Percentiles rank a stretch among this genome's conserved stretches.
These are phyloP conservation scores for Gymnocheta viridis DNA, from an alignment of 2,888 invertebrate genomes.

Conservation along the genomic window DNA sequence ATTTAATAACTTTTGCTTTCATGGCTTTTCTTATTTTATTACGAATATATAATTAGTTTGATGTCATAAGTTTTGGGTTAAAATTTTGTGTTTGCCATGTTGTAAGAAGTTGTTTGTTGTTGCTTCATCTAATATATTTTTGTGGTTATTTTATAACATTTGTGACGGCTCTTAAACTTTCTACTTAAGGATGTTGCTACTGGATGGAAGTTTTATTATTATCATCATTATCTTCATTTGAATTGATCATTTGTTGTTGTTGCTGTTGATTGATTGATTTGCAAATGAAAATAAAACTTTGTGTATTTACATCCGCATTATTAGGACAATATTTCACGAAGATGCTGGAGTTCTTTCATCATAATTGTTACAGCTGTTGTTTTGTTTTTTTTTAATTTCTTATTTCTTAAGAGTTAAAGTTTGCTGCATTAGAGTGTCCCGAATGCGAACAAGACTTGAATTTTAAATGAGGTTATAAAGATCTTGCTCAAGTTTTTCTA, in stretches of 20 bases:
- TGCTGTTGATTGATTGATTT: conserved; percentile 7
- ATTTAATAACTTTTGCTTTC: too few relatives aligned
- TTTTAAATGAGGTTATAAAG: too few relatives aligned
- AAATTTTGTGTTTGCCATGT: too few relatives aligned
- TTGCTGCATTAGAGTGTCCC: background rate
- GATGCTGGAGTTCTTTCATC: background rate
- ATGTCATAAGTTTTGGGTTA: background rate
- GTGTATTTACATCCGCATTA: background rate
- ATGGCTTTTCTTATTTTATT: too few relatives aligned
- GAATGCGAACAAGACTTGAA: background rate
- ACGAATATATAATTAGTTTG: background rate
- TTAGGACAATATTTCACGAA: background rate
- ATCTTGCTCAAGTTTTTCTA: too few relatives aligned
- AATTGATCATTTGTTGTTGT: background rate
- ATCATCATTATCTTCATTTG: background rate
- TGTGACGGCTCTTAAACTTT: background rate
- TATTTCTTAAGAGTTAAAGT: background rate
- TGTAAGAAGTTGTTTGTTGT: too few relatives aligned
- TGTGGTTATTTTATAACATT: background rate
- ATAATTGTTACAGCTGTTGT: background rate
- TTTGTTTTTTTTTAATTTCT: background rate
- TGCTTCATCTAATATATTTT: background rate
- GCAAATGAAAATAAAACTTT: background rate
- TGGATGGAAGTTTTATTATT: background rate
- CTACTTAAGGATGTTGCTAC: background rate